Evolutionary conservation across 2,113 vertebrate species (phyloP).

Genomic region (Gasterosteus aculeatus): DNA sequence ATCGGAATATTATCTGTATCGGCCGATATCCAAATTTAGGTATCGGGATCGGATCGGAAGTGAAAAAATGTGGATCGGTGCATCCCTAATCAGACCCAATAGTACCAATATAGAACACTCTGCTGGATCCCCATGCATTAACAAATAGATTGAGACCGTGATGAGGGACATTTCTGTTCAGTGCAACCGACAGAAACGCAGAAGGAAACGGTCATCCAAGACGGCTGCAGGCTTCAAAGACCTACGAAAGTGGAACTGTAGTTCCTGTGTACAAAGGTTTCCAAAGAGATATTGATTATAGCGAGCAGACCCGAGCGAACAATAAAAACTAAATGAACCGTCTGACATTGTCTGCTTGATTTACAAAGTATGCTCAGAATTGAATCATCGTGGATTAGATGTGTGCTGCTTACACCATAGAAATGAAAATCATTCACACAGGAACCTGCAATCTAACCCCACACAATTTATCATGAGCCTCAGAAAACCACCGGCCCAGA

Average conservation of each 20-base stretch:
- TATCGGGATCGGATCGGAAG: too few species aligned
- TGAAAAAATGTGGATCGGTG: too few species aligned
- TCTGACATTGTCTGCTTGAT: not conserved
- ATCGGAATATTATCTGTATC: too few species aligned
- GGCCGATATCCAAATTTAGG: too few species aligned
- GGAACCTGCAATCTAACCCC: slow-evolving; percentile 27
- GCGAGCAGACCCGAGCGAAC: not conserved
- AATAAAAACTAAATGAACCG: not conserved
- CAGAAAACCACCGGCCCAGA: slow-evolving; percentile 42
- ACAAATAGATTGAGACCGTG: not conserved
- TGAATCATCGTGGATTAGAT: not conserved
- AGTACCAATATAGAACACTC: not conserved
- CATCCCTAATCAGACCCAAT: not conserved
- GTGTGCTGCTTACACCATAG: not conserved
- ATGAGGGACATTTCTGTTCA: not conserved
- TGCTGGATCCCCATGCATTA: not conserved
- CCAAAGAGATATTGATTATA: not conserved
- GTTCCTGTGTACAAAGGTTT: not conserved
- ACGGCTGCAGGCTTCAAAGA: not conserved
- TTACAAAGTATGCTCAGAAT: not conserved
- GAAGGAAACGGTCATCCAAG: not conserved
- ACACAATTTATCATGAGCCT: slow-evolving; percentile 44
- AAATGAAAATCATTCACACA: not conserved
- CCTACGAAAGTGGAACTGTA: not conserved
- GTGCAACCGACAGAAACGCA: not conserved